Percentiles rank a stretch among this genome's conserved stretches.
phyloP scores from a whole-genome alignment of 2,113 vertebrate genomes.

The Corvus cornix region DNA sequence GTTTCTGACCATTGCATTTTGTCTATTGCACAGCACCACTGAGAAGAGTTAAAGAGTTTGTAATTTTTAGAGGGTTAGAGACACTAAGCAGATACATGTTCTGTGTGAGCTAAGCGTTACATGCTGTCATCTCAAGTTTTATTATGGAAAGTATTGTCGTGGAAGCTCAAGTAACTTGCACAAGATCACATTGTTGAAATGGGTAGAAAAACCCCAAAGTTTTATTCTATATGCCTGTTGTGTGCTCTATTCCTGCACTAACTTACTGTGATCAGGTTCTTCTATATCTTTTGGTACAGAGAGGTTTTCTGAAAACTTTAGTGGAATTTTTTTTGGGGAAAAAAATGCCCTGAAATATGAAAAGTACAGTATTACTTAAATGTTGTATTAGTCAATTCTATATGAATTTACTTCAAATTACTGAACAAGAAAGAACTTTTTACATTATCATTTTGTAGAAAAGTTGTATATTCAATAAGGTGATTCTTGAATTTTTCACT shows the following conservation, averaged over 20 bases:
- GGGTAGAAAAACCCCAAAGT: rapidly evolving
- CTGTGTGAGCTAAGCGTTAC: background rate
- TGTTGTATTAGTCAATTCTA: background rate
- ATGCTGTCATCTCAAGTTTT: background rate
- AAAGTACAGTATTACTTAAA: conserved; percentile 16
- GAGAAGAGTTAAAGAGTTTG: background rate
- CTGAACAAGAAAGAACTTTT: background rate
- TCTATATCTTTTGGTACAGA: background rate
- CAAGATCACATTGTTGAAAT: background rate
- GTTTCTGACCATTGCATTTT: background rate
- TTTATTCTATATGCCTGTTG: background rate
- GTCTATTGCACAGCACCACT: background rate
- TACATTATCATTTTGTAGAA: background rate
- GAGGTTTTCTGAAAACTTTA: background rate
- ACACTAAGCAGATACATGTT: background rate
- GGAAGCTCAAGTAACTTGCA: background rate
- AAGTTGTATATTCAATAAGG: background rate
- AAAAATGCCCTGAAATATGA: background rate
- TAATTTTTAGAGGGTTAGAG: background rate
- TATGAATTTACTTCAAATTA: conserved; percentile 27
- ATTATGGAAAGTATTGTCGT: background rate
- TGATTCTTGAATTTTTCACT: background rate
- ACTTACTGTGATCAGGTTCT: background rate
- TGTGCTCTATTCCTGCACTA: background rate
- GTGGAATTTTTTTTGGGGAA: background rate